Evolutionary conservation across 2,888 invertebrate genomes (phyloP), one percentile per base, ranked within the genome.

Genomic region (Sipunculus nudus): DNA sequence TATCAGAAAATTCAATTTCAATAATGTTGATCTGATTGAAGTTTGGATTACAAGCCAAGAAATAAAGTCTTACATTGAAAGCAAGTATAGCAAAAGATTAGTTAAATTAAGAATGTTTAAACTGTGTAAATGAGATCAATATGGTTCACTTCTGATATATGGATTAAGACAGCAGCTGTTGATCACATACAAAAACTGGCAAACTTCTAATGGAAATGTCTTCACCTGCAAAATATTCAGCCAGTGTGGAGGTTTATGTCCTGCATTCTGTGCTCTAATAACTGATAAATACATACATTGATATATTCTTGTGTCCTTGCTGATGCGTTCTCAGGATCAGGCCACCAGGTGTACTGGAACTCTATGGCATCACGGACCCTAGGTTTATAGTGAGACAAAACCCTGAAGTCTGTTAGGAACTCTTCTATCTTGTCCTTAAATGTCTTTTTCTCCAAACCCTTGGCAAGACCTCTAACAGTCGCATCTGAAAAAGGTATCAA

Each of bases 341-440:
- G 78, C 83, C 83, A 84, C 72, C 79, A 79, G 0, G 83, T 83
- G 69, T 84, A 84, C 66, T 82, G 76, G 67, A 81, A 83, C 52
- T 75, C 67, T 13, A 82, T 59, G 10, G 81, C 77, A 47, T 82
- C 78, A 25, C 61, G 59, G 1, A 77, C 75, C 26, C 75, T 71
- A 23, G 69, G 66, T 10, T 75, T 61, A 52, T 81, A 68, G 8
- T 58, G 38, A 26, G 64, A 61, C 35, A 63, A 50, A 39, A 72
- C 53, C 32, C 60, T 57, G 65, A 66, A 67, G 13, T 58, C 74
- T 5, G 63, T 59, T 45, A 82, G 68, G 54, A 79, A 74, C 60
- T 79, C 76, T 6, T 65, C 46, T 3, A 81, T 25, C 53, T 77
- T 76, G 46, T 76, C 75, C 47, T 75, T 61, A 46, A 72, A 64